Evolutionary conservation across 2,888 invertebrate genomes (phyloP).

Genomic region (Aleiodes alternator): DNA sequence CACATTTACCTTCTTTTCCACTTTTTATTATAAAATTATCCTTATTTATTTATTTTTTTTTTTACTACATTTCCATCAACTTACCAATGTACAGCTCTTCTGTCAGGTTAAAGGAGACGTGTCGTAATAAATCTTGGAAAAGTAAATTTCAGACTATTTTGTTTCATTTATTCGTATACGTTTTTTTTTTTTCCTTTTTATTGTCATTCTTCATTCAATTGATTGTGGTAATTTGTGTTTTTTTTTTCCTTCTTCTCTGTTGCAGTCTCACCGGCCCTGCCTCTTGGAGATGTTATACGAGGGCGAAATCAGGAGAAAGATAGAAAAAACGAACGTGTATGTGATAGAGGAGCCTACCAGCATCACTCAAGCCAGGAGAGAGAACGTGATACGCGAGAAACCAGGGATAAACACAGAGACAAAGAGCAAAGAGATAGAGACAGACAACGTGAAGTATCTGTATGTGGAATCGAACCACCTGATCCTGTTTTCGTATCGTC

Average conservation of each 20-base stretch:
- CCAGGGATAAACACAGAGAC: constrained; percentile 56
- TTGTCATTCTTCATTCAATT: background rate
- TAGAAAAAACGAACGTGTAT: constrained; percentile 60
- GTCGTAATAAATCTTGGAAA: constrained; percentile 26
- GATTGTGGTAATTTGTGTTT: constrained; percentile 9
- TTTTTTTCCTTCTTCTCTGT: constrained; percentile 46
- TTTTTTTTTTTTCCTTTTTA: constrained; percentile 33
- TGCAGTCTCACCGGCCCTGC: constrained; percentile 69
- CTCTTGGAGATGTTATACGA: constrained; percentile 66
- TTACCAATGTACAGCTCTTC: constrained; percentile 12
- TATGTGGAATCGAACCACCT: constrained; percentile 72
- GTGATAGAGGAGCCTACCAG: constrained; percentile 55
- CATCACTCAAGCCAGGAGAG: constrained; percentile 57
- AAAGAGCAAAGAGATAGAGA: constrained; percentile 64
- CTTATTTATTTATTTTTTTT: constrained; percentile 1
- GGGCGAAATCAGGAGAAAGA: constrained; percentile 64
- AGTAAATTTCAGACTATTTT: constrained; percentile 17
- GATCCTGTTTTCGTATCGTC: constrained; percentile 74
- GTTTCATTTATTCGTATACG: background rate
- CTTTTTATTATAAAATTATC: constrained; percentile 7
- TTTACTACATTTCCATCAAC: background rate
- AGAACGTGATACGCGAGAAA: constrained; percentile 58
- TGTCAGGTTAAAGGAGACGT: constrained; percentile 9
- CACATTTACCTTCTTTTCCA: constrained; percentile 12
- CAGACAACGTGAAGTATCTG: constrained; percentile 66